Evolutionary conservation across 2,888 invertebrate species (phyloP), one percentile per base, ranked within the genome.

Genomic region (Tyria jacobaeae): DNA sequence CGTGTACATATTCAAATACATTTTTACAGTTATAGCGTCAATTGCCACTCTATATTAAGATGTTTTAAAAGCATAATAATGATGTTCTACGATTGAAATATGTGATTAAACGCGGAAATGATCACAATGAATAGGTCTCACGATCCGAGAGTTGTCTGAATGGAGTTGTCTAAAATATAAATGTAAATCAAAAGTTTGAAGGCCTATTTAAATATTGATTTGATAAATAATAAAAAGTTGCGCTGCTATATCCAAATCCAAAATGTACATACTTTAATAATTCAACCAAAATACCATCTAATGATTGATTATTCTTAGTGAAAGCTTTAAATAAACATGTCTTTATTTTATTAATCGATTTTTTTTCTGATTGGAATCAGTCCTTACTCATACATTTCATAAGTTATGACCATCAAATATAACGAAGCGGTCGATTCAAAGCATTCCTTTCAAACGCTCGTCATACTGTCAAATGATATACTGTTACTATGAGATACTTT

Each of bases 291-390:
- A 35, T 3, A 41, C 3, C 9, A 21, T 17, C 17, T 10, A 41
- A 15, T 48, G 24, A 25, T 48, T 48, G 25, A 48, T 49, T n/a
- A 7, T 24, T 14, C 25, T 15, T 37, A 4, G 1, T 24, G 24
- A 52, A 25, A 25, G 35, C 12, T 39, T 53, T n/a, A 39, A 37
- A 24, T 47, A 47, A 47, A 35, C 41, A 64, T 60, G 48, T 53
- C 54, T 51, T 25, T 57, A 49, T 67, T 24, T 59, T 66, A 70
- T 68, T 56, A 70, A 64, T 61, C 65, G 49, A 37, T 14, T 59
- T 64, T 61, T 61, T 71, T 65, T 62, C 68, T 71, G 65, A 66
- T 66, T 37, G 2, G 50, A 57, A 41, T 60, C 53, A 61, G 64
- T 65, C 44, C 63, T 71, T 68, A 60, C 25, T 37, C 25, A 64